Conservation (phyloP, 2,888 invertebrate genomes). For the Panorpa germanica region DNA sequence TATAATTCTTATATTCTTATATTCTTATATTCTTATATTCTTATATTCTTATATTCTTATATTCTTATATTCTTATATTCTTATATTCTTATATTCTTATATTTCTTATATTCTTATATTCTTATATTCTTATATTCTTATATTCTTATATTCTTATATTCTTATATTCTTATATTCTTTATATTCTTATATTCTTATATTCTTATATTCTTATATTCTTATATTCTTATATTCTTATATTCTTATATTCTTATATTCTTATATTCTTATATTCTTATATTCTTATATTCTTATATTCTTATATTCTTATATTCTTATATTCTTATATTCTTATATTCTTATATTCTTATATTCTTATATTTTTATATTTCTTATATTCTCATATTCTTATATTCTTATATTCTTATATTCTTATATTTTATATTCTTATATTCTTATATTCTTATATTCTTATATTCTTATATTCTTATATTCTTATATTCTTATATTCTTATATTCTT, state of each 20-base stretch:
- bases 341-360: conserved; percentile 1
- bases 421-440: not conserved
- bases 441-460: conserved; percentile 1
- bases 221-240: conserved; percentile 1
- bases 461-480: conserved; percentile 2
- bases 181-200: conserved; percentile 1
- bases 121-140: conserved; percentile 3
- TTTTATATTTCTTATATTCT: conserved; percentile 1
- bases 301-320: conserved; percentile 1
- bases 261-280: not conserved
- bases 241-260: not conserved
- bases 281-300: not conserved
- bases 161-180: not conserved
- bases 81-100: too few relatives aligned
- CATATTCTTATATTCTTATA: conserved; percentile 1
- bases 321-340: not conserved
- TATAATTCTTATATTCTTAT: too few relatives aligned
- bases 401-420: conserved; percentile 1
- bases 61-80: too few relatives aligned
- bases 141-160: not conserved
- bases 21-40: too few relatives aligned
- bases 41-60: too few relatives aligned
- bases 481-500: not conserved
- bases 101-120: conserved; percentile 4
- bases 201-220: not conserved